These are phyloP conservation scores for Synergus umbraculus DNA, from an alignment of 2,888 invertebrate species.

Conservation along the genomic window DNA sequence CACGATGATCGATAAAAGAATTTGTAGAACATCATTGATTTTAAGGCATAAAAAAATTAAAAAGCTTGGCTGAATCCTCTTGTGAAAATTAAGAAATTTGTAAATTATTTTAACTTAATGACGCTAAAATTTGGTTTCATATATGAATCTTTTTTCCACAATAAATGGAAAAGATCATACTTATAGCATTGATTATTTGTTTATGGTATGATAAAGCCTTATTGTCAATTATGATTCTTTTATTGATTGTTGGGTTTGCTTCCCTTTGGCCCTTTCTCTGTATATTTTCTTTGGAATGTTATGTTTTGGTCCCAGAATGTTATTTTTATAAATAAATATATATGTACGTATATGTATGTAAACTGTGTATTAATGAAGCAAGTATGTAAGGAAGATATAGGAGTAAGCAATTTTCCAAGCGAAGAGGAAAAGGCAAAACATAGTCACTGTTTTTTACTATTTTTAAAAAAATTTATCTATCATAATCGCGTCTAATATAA, in stretches of 20 bases:
- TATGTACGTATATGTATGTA: constrained; percentile 70
- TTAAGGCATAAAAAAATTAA: neutral
- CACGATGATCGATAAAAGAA: constrained; percentile 22
- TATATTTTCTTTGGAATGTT: constrained; percentile 66
- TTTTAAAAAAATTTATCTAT: constrained; percentile 65
- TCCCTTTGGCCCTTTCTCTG: constrained; percentile 57
- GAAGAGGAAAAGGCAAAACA: constrained; percentile 71
- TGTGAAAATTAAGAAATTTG: constrained; percentile 26
- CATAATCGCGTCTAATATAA: constrained; percentile 69
- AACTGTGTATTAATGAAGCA: constrained; percentile 60
- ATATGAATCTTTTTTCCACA: constrained; percentile 14
- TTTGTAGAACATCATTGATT: neutral
- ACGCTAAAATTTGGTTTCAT: constrained; percentile 27
- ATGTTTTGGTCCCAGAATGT: constrained; percentile 73
- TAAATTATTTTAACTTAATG: constrained; percentile 38
- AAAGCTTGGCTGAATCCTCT: neutral
- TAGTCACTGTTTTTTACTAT: constrained; percentile 76
- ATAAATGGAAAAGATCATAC: neutral
- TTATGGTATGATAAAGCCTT: neutral
- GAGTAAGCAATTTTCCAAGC: constrained; percentile 70
- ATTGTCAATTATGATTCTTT: constrained; percentile 4
- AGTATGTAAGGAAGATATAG: constrained; percentile 51
- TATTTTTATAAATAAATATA: constrained; percentile 75
- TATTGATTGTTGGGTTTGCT: constrained; percentile 13
- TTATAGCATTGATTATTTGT: constrained; percentile 12